A percentile compares a stretch with the other conserved stretches of the same genome.
These are phyloP conservation scores for Crotalus horridus DNA, from an alignment of 2,113 vertebrate species.

Conservation along the genomic window DNA sequence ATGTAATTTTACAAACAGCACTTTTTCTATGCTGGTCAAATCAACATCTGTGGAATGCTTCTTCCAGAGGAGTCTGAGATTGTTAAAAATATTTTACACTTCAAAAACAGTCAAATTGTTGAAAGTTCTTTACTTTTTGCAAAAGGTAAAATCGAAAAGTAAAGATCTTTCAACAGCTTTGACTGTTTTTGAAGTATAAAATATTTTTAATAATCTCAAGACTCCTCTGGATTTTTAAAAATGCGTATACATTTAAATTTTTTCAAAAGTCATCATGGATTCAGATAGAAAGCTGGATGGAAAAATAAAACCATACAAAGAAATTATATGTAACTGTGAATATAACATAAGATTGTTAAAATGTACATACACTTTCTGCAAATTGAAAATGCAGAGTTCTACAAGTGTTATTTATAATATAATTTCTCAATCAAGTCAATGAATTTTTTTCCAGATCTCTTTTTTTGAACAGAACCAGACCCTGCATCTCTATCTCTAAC, in stretches of 20 bases:
- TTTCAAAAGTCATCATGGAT: background rate
- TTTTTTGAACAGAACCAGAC: background rate
- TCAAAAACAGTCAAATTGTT: background rate
- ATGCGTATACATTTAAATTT: background rate
- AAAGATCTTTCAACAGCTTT: background rate
- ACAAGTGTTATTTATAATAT: background rate
- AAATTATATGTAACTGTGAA: background rate
- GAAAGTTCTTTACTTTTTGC: background rate
- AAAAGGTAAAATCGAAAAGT: background rate
- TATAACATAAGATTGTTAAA: background rate
- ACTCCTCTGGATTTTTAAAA: background rate
- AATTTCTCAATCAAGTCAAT: background rate
- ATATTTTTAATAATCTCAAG: background rate
- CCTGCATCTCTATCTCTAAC: background rate
- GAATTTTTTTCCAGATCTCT: background rate
- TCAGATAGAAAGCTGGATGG: background rate
- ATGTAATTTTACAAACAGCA: background rate
- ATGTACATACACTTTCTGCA: background rate
- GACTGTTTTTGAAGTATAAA: background rate
- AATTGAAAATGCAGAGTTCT: background rate
- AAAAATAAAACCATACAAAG: background rate
- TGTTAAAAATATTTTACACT: background rate
- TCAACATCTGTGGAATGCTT: background rate
- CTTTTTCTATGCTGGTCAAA: background rate
- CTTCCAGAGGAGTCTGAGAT: background rate